Evolutionary conservation across 2,888 invertebrate genomes (phyloP), one percentile per base, ranked within the genome.

Genomic region (Pachymerium ferrugineum): DNA sequence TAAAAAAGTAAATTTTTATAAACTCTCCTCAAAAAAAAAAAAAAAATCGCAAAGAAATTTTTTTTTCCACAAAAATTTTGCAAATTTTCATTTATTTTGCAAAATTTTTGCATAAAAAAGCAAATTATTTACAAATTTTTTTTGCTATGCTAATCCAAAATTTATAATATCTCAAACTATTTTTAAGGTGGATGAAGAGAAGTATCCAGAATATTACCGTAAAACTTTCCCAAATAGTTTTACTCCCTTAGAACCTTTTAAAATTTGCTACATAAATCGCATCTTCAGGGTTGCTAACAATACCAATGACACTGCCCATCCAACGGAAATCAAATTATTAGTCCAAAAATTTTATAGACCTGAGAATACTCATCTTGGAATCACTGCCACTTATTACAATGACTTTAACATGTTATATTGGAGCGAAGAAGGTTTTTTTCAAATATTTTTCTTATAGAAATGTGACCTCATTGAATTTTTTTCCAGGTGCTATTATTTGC

Each of bases 131-230:
- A 33, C 5, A 33, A 33, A 33, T 12, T 12, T 33, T 12, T 8
- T 8, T 33, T 8, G 12, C 12, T 33, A 33, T 33, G 12, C 5
- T 33, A 6, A 8, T 33, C 12, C 12, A 33, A 33, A 33, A 6
- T 8, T 8, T 8, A 33, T 33, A 8, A 33, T 33, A 8, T 33
- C 12, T 33, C 12, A 8, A 8, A 8, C n/a, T n/a, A n/a, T n/a
- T n/a, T n/a, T n/a, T n/a, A 6, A 86, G 77, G 86, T 88, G 0
- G 90, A 93, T 81, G 90, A 90, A 80, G 86, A 87, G 16, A 80
- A 89, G 31, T 93, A 90, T 80, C 89, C 93, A 0, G 93, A 94
- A 81, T 89, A 88, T 78, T 93, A 92, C 81, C 85, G 93, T 74
- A 93, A 92, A 83, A 87, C 86, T 62, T 89, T 83, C 74, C 86